These are phyloP conservation scores for human DNA, from an alignment of 2,113 vertebrate genomes.

Conservation along the genomic window DNA sequence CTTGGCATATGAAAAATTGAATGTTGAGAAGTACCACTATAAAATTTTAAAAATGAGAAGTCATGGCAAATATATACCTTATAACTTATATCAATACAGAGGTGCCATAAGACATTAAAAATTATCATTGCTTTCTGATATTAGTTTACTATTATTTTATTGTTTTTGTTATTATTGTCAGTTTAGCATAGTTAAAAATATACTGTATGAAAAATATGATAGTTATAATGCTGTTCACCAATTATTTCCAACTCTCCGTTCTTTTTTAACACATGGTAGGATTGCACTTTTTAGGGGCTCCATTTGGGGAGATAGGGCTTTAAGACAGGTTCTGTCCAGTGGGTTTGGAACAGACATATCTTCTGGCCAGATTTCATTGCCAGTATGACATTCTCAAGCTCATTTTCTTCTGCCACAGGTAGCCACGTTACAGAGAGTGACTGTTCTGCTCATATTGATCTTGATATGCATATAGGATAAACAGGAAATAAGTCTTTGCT, in stretches of 20 bases:
- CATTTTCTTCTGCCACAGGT: background rate
- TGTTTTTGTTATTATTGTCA: background rate
- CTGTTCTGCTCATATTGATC: background rate
- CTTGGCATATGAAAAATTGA: background rate
- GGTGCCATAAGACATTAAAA: background rate
- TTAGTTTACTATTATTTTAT: background rate
- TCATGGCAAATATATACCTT: background rate
- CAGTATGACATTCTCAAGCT: background rate
- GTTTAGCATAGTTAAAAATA: background rate
- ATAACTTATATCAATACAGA: background rate
- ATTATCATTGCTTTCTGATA: background rate
- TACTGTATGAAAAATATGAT: background rate
- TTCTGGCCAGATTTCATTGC: background rate
- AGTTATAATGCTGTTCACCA: background rate
- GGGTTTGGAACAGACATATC: background rate
- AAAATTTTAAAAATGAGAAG: background rate
- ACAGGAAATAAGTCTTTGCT: background rate
- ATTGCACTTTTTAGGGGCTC: background rate
- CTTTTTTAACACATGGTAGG: background rate
- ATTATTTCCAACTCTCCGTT: background rate
- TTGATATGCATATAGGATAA: background rate
- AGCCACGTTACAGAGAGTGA: background rate
- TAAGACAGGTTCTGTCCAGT: background rate
- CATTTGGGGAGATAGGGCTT: background rate
- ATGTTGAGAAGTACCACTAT: background rate